Conservation (phyloP, 2,888 invertebrate genomes). For the Perizoma affinitatum region DNA sequence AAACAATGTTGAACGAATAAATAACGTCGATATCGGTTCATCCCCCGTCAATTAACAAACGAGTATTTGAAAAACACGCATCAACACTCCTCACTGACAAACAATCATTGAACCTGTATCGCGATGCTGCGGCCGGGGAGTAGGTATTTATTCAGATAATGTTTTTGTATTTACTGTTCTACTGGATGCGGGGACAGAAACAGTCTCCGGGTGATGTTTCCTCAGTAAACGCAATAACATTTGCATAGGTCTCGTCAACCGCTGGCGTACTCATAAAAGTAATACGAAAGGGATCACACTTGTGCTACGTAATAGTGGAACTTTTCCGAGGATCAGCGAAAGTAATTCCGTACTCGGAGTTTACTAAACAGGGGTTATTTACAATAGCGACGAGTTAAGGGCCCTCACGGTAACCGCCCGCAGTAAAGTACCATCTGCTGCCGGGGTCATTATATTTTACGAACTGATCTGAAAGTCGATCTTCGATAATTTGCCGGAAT, state of each 20-base stretch:
- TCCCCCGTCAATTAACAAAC: conserved; percentile 39
- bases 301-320: conserved; percentile 66
- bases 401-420: conserved; percentile 44
- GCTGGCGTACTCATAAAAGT: conserved; percentile 71
- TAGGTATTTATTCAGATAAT: conserved; percentile 8
- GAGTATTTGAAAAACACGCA: conserved; percentile 30
- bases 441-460: conserved; percentile 44
- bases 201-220: conserved; percentile 53
- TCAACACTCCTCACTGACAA: conserved; percentile 27
- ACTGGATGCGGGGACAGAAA: conserved; percentile 26
- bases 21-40: conserved; percentile 38
- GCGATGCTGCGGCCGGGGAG: conserved; percentile 3
- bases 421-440: conserved; percentile 46
- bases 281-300: conserved; percentile 73
- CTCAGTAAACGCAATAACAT: conserved; percentile 72
- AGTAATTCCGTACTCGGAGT: conserved; percentile 64
- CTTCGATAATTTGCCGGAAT: conserved; percentile 30
- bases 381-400: conserved; percentile 52
- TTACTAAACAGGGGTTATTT: conserved; percentile 59
- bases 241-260: conserved; percentile 75
- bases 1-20: conserved; percentile 34
- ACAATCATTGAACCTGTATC: conserved; percentile 24
- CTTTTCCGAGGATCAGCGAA: conserved; percentile 65
- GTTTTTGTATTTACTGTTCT: conserved; percentile 25
- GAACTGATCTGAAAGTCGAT: conserved; percentile 35